Base-by-base conservation (phyloP, 2,888 invertebrate species). In the Eumacrocentrus americanus region DNA sequence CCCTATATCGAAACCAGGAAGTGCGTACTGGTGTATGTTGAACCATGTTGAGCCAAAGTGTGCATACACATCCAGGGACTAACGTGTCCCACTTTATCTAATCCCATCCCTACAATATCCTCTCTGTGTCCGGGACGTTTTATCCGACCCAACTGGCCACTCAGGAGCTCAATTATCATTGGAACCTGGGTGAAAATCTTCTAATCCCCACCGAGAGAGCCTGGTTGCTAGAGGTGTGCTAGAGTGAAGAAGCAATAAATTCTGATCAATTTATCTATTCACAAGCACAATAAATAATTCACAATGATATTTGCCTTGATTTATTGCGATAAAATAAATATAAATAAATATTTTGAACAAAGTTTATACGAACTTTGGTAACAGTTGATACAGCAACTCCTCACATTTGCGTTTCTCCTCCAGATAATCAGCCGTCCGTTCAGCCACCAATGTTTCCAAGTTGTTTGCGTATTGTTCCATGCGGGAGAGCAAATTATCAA, bases 391-490 rank as follows among this genome's bases (percentile, higher is more conserved):
- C 0, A 99, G 87, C 3, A 99, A 84, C 73, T 97, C 95, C 80
- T 99, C 98, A 71, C 98, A 98, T 83, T 96, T 98, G 72, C 95
- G 90, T 83, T 99, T 99, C 83, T 99, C 98, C 75, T 98, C 98
- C 72, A 98, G 87, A 81, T 98, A 98, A 82, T 98, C 98, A 61
- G 94, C 92, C 0, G 99, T 99, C 68, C 98, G 85, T 81, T 98
- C 97, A 75, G 95, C 95, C 20, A 99, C 99, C 68, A 98, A 84
- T 40, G 90, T 89, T 83, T 99, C 99, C 81, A 99, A 88, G 82
- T 99, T 99, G 83, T 96, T 97, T 34, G 99, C 98, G 78, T 99
- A 99, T 81, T 97, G 95, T 81, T 99, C 98, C 98, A 99, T 99
- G 68, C 98, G 92, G 58, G 94, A 93, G 51, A 95, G 84, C 62